These are phyloP conservation scores for Coccyzus lansbergi DNA, from an alignment of 2,797 vertebrate genomes.

Conservation along the genomic window DNA sequence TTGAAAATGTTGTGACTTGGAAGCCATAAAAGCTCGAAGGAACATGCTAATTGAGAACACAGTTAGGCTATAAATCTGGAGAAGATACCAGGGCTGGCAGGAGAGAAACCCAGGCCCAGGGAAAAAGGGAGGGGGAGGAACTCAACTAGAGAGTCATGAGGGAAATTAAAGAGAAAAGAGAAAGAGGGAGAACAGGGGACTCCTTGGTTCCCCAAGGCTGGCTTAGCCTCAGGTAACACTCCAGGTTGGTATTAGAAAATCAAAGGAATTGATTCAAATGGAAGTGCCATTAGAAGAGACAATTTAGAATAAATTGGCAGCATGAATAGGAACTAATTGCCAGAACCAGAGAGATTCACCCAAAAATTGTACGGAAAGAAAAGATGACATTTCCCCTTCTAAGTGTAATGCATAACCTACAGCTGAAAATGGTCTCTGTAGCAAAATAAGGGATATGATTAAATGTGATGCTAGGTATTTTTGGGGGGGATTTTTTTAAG, in stretches of 20 bases:
- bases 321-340: constrained; percentile 24
- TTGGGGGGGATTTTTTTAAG: not conserved
- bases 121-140: not conserved
- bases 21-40: constrained; percentile 56
- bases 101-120: constrained; percentile 6
- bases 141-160: not conserved
- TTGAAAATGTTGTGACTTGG: constrained; percentile 62
- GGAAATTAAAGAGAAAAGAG: not conserved
- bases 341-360: constrained; percentile 25
- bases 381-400: not conserved
- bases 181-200: not conserved
- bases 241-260: constrained; percentile 8
- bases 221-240: not conserved
- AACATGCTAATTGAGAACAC: constrained; percentile 60
- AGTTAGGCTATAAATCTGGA: constrained; percentile 41
- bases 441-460: not conserved
- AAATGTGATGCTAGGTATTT: not conserved
- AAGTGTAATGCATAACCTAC: not conserved
- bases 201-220: not conserved
- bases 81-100: constrained; percentile 11
- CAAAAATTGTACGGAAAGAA: not conserved
- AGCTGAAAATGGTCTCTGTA: not conserved
- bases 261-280: constrained; percentile 32
- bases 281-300: not conserved
- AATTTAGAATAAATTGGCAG: not conserved